Evolutionary conservation across 2,113 vertebrate genomes (phyloP).

Genomic region (Bubalus kerabau): DNA sequence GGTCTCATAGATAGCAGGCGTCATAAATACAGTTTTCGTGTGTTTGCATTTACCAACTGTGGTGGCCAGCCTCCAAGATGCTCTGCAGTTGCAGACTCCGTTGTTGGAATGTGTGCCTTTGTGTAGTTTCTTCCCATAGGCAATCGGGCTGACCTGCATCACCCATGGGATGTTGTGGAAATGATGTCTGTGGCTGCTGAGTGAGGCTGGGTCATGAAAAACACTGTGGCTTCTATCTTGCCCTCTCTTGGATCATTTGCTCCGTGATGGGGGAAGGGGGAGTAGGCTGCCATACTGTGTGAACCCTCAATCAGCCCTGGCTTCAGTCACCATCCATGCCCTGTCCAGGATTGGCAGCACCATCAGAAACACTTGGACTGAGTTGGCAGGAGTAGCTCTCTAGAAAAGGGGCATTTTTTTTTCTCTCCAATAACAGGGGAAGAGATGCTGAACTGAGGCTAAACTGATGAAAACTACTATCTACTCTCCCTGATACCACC

Average conservation of each 20-base stretch:
- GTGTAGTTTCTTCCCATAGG: background rate
- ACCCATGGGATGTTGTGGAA: background rate
- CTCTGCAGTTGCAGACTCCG: fast-evolving
- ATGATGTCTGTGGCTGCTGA: background rate
- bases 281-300: background rate
- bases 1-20: fast-evolving
- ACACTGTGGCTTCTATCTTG: background rate
- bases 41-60: background rate
- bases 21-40: fast-evolving
- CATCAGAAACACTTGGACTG: background rate
- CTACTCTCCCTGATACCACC: too few relatives aligned
- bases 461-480: background rate
- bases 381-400: background rate
- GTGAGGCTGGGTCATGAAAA: background rate
- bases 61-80: background rate
- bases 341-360: background rate
- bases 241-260: background rate
- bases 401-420: background rate
- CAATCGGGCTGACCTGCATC: background rate
- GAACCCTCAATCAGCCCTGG: background rate
- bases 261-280: fast-evolving
- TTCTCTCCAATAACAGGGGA: background rate
- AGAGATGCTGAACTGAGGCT: background rate
- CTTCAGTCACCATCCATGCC: background rate
- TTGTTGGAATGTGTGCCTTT: background rate